phyloP scores from a whole-genome alignment of 2,113 vertebrate species.

The Pelodiscus sinensis region DNA sequence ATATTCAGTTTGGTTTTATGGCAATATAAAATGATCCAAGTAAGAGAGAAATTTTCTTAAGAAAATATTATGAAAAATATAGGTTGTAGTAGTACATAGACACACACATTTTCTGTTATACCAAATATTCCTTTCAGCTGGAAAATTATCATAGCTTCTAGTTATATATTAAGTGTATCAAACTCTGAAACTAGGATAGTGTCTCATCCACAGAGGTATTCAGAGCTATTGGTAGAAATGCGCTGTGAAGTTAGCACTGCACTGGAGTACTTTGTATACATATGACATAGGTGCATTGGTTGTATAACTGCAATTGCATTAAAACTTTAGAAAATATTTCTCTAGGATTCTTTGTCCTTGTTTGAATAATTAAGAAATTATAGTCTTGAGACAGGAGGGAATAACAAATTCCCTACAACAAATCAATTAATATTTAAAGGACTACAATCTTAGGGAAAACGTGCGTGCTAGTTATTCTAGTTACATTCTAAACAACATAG shows the following conservation, averaged over 20 bases:
- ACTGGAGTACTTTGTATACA: not conserved
- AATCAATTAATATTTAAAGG: not conserved
- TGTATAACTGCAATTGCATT: constrained; percentile 23
- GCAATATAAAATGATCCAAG: not conserved
- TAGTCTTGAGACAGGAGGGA: not conserved
- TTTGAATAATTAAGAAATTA: not conserved
- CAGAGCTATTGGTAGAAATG: not conserved
- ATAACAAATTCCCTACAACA: not conserved
- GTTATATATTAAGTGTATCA: not conserved
- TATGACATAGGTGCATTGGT: not conserved
- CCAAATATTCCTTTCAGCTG: not conserved
- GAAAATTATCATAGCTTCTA: not conserved
- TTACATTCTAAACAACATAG: not conserved
- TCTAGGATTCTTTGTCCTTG: not conserved
- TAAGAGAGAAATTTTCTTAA: not conserved
- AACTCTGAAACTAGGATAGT: fast-evolving
- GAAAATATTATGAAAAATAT: not conserved
- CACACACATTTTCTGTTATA: not conserved
- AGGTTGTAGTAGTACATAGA: not conserved
- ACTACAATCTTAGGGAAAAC: not conserved
- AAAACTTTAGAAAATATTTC: not conserved
- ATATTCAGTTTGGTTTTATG: not conserved
- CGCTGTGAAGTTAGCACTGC: not conserved
- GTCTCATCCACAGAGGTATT: not conserved
- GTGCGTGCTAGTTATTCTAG: too few species aligned